Evolutionary conservation across 1,140 invertebrate species (phyloP).

Genomic region (Drosophila mayri): DNA sequence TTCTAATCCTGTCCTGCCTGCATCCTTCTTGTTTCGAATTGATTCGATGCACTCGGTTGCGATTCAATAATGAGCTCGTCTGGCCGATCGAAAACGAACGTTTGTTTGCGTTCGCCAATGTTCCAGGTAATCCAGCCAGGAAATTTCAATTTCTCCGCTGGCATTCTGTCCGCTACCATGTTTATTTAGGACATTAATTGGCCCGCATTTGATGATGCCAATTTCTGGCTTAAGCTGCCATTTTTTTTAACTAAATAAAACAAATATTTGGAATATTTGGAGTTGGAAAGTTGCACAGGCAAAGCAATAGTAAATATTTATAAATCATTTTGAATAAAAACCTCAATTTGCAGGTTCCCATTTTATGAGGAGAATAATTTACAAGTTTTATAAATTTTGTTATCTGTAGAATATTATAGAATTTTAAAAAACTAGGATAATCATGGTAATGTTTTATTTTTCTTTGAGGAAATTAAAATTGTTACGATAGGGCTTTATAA

Average conservation of each 20-base stretch:
- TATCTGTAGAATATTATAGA: too few relatives aligned
- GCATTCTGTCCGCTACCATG: conserved; percentile 41
- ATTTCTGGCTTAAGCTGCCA: conserved; percentile 10
- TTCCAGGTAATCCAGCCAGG: conserved; percentile 74
- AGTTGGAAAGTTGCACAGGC: neutral
- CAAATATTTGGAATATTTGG: conserved; percentile 13
- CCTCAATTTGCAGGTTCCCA: neutral
- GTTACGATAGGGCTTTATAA: too few relatives aligned
- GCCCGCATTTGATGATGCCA: conserved; percentile 3
- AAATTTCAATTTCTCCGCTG: conserved; percentile 72
- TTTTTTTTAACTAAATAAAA: neutral
- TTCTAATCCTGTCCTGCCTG: conserved; percentile 60
- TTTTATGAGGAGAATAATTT: neutral
- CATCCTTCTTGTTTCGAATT: conserved; percentile 50
- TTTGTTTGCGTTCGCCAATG: conserved; percentile 76
- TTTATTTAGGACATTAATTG: conserved; percentile 41
- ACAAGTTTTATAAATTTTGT: too few relatives aligned
- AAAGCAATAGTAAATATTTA: neutral
- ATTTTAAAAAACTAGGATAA: too few relatives aligned
- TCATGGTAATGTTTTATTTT: too few relatives aligned
- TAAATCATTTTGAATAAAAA: neutral
- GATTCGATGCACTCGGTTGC: conserved; percentile 71
- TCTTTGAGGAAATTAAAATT: too few relatives aligned
- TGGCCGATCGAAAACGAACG: conserved; percentile 21
- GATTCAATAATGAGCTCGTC: conserved; percentile 71